Conservation (phyloP, 2,797 vertebrate genomes). For the Champsocephalus gunnari region DNA sequence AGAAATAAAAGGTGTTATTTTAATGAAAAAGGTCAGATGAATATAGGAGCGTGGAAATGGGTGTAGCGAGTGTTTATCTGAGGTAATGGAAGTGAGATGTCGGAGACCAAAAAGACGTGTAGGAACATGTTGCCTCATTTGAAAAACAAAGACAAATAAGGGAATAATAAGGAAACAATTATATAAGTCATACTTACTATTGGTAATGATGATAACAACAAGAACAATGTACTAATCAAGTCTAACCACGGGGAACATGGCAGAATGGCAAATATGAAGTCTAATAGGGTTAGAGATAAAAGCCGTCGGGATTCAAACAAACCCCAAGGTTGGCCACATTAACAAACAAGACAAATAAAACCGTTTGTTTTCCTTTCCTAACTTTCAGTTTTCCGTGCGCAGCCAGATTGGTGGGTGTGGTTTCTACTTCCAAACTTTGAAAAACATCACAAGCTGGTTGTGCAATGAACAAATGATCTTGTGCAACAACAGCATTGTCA, state of each 20-base stretch:
- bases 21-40: slow-evolving; percentile 6
- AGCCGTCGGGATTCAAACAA: neutral
- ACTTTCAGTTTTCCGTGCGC: too few relatives aligned
- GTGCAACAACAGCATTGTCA: neutral
- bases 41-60: neutral
- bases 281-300: neutral
- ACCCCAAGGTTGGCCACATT: neutral
- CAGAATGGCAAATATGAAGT: neutral
- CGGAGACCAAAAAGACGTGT: neutral
- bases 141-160: neutral
- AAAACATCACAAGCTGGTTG: neutral
- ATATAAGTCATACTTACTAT: neutral
- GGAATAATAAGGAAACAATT: neutral
- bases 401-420: neutral
- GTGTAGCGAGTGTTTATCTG: slow-evolving; percentile 21
- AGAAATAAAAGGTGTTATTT: neutral
- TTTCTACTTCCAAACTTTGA: neutral
- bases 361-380: neutral
- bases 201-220: neutral
- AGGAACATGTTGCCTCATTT: slow-evolving; percentile 2
- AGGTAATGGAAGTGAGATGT: slow-evolving; percentile 23
- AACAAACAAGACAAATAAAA: too few relatives aligned
- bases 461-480: neutral
- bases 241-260: neutral
- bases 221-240: neutral